Conservation (phyloP, 2,113 vertebrate species). For the Nymphicus hollandicus region DNA sequence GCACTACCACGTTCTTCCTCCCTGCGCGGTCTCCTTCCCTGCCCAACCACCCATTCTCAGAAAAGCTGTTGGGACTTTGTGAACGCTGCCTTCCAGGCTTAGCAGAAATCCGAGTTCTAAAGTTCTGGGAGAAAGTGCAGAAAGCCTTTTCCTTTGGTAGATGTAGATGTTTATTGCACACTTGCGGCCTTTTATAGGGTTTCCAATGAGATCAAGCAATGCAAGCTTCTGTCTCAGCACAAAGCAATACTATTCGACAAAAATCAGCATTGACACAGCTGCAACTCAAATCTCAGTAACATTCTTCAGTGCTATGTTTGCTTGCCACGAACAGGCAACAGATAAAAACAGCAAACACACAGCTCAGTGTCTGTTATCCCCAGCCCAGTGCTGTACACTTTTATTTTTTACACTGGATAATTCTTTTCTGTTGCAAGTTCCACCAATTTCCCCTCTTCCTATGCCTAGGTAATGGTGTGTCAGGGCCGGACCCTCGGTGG, state of each 20-base stretch:
- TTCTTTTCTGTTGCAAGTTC: no score
- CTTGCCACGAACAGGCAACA: background rate
- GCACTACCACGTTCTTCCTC: background rate
- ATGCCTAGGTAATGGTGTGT: rapidly evolving
- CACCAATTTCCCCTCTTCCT: background rate
- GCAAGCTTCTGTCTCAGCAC: no score
- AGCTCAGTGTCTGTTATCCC: no score
- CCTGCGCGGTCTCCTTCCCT: background rate
- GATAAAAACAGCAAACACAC: background rate
- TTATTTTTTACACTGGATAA: no score
- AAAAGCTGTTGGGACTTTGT: background rate
- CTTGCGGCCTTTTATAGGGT: rapidly evolving
- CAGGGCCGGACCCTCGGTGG: background rate
- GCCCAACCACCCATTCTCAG: background rate
- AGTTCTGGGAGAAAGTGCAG: background rate
- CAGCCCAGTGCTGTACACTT: rapidly evolving
- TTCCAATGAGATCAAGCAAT: background rate
- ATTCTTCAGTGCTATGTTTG: background rate
- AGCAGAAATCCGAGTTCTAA: background rate
- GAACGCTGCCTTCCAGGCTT: background rate
- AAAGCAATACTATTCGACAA: background rate
- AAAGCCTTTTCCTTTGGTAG: background rate
- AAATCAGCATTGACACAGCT: rapidly evolving
- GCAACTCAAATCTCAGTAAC: background rate
- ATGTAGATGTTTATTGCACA: background rate